Conservation (phyloP, 1,140 invertebrate genomes). For the Platyscapa corneri region DNA sequence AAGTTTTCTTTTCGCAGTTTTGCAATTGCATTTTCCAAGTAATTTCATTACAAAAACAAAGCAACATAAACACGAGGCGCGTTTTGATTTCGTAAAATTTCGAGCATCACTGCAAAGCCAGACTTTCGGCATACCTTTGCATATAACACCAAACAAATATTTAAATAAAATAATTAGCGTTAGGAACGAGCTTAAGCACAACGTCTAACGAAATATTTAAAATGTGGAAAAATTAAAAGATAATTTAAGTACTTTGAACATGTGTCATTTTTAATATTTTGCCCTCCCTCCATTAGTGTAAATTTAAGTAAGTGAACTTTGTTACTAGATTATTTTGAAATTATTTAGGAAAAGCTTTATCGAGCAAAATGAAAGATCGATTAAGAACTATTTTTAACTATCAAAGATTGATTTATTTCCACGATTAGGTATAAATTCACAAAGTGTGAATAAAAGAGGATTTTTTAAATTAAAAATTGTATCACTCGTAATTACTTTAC, state of each 20-base stretch:
- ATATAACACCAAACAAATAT: slow-evolving; percentile 25
- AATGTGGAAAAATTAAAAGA: not conserved
- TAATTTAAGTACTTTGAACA: too few relatives aligned
- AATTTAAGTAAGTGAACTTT: too few relatives aligned
- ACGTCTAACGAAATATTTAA: not conserved
- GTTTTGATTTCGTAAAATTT: not conserved
- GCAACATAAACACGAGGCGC: not conserved
- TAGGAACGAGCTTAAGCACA: not conserved
- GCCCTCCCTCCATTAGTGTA: not conserved
- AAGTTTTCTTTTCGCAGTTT: not conserved
- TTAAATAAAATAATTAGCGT: slow-evolving; percentile 26
- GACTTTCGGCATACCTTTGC: not conserved
- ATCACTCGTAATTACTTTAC: not conserved
- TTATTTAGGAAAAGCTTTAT: not conserved
- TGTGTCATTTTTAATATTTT: not conserved
- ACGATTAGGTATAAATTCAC: not conserved
- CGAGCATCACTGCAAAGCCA: not conserved
- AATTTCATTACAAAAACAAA: not conserved
- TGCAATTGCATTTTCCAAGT: not conserved
- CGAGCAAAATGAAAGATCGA: not conserved
- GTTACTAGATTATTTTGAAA: not conserved
- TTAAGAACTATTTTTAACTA: not conserved
- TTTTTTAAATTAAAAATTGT: slow-evolving; percentile 13
- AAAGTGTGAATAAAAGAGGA: not conserved
- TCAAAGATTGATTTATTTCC: not conserved